These are phyloP conservation scores for Platycheirus rosarum DNA, from an alignment of 2,888 invertebrate species.

Conservation along the genomic window DNA sequence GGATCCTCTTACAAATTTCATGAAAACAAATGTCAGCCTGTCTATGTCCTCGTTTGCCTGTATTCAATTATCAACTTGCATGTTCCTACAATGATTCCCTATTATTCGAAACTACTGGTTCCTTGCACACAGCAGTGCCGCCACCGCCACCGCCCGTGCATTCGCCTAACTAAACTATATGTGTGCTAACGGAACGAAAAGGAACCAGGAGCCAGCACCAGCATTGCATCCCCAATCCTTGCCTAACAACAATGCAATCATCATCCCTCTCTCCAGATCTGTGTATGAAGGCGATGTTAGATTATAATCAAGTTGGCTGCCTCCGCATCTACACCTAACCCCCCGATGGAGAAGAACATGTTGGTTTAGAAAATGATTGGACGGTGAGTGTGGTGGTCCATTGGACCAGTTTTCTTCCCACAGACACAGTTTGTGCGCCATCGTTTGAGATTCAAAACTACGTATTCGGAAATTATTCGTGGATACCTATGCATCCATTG, in stretches of 20 bases:
- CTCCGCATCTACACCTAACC: slow-evolving; percentile 29
- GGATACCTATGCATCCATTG: slow-evolving; percentile 69
- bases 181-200: slow-evolving; percentile 67
- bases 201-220: slow-evolving; percentile 16
- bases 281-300: slow-evolving; percentile 68
- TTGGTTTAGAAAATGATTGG: slow-evolving; percentile 68
- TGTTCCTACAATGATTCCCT: slow-evolving; percentile 72
- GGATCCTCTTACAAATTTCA: slow-evolving; percentile 34
- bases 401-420: slow-evolving; percentile 43
- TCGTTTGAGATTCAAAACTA: slow-evolving; percentile 62
- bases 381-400: slow-evolving; percentile 39
- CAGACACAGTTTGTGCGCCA: slow-evolving; percentile 30
- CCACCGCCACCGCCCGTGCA: not conserved
- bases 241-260: slow-evolving; percentile 57
- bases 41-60: slow-evolving; percentile 63
- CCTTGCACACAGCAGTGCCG: slow-evolving; percentile 12
- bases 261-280: slow-evolving; percentile 44
- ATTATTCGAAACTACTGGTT: slow-evolving; percentile 69
- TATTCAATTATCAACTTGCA: slow-evolving; percentile 72
- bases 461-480: slow-evolving; percentile 71
- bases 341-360: slow-evolving; percentile 47
- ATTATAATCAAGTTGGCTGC: slow-evolving; percentile 73
- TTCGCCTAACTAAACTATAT: slow-evolving; percentile 36
- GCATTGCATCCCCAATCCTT: slow-evolving; percentile 13
- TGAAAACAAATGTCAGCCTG: slow-evolving; percentile 67